These are phyloP conservation scores for Phytoseiulus persimilis DNA, from an alignment of 2,888 invertebrate species.

Conservation along the genomic window DNA sequence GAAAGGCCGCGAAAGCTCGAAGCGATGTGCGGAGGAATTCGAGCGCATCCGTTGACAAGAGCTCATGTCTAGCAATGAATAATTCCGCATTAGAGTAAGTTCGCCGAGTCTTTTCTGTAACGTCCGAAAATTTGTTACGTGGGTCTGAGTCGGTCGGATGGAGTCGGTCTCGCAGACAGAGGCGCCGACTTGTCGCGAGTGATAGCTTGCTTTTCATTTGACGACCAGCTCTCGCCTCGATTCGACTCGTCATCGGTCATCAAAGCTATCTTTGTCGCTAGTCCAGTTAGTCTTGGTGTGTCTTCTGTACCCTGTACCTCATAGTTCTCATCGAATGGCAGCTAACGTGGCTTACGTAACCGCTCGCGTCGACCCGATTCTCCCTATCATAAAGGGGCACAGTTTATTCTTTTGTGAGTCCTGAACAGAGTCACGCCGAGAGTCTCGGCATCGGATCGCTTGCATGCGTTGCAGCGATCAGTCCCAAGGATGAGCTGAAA, in stretches of 20 bases:
- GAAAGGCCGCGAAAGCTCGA: too few relatives aligned
- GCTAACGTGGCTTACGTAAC: neutral
- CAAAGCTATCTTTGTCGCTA: neutral
- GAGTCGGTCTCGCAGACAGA: neutral
- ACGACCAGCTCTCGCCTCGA: neutral
- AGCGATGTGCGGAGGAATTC: too few relatives aligned
- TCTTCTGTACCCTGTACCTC: neutral
- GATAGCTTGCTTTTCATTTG: neutral
- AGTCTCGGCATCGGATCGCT: too few relatives aligned
- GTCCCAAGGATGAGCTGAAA: too few relatives aligned
- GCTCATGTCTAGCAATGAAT: too few relatives aligned
- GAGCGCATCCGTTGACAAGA: too few relatives aligned
- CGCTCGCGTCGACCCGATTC: neutral
- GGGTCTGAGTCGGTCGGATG: neutral
- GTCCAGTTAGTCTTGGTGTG: neutral
- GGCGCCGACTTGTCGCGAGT: constrained; percentile 5
- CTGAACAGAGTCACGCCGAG: neutral
- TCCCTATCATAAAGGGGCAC: neutral
- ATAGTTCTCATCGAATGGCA: neutral
- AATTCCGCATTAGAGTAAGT: too few relatives aligned
- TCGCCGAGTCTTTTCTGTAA: too few relatives aligned
- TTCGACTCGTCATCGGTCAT: neutral
- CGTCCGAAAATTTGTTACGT: neutral
- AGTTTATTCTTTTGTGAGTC: neutral
- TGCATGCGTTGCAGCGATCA: too few relatives aligned